phyloP scores from a whole-genome alignment of 2,888 invertebrate species.

The Cremastinae sp. region DNA sequence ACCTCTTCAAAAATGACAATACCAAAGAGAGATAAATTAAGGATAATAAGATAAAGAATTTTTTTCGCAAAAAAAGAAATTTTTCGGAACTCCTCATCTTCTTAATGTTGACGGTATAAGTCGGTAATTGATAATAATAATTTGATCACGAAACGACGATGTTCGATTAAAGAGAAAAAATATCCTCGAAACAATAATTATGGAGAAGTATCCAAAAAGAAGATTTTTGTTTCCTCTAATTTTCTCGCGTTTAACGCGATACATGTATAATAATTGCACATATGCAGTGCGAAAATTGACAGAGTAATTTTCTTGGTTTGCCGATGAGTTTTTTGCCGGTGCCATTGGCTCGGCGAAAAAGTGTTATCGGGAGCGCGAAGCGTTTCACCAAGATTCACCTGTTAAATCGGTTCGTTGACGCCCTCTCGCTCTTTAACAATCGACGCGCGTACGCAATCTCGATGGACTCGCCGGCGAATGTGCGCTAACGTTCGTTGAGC shows the following conservation, averaged over 20 bases:
- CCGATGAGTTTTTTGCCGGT: constrained; percentile 11
- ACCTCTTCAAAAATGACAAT: no score
- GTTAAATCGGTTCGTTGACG: background rate
- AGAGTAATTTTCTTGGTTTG: background rate
- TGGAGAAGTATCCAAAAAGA: no score
- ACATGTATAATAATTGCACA: background rate
- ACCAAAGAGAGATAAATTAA: no score
- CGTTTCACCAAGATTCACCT: background rate
- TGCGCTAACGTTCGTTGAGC: constrained; percentile 2
- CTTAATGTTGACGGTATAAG: no score
- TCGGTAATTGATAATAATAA: no score
- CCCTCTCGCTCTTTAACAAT: background rate
- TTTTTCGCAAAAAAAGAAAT: no score
- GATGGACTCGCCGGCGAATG: background rate
- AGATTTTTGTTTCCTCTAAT: constrained; percentile 14
- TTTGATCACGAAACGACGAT: no score
- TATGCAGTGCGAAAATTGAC: background rate
- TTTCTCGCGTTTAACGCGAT: constrained; percentile 1
- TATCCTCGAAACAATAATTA: no score
- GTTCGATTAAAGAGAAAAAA: no score
- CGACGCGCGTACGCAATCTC: background rate
- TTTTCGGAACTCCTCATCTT: no score
- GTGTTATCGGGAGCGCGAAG: background rate
- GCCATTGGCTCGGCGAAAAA: constrained; percentile 26
- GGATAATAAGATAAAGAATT: no score